Conservation (phyloP, 1,140 invertebrate genomes). For the Drosophila simulans region DNA sequence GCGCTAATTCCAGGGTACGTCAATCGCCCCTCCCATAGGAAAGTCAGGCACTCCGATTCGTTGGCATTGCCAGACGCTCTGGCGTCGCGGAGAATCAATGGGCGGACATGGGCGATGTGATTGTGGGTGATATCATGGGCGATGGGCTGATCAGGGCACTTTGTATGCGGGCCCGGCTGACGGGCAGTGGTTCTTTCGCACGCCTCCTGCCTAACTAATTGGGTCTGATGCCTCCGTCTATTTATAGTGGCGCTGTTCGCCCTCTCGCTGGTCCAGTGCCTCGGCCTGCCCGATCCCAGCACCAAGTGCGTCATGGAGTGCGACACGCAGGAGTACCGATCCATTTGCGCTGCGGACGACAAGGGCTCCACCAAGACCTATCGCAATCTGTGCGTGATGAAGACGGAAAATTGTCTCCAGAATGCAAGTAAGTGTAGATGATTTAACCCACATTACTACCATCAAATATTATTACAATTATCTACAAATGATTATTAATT, state of each 20-base stretch:
- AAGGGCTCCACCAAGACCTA: slow-evolving; percentile 76
- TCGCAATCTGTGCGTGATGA: slow-evolving; percentile 79
- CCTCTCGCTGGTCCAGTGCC: slow-evolving; percentile 65
- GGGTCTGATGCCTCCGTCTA: slow-evolving; percentile 41
- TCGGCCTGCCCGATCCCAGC: slow-evolving; percentile 72
- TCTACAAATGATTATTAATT: not conserved
- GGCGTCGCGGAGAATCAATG: slow-evolving; percentile 66
- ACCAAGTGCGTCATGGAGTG: slow-evolving; percentile 77
- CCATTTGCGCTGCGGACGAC: slow-evolving; percentile 79
- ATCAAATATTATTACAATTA: not conserved
- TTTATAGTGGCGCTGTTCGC: slow-evolving; percentile 75
- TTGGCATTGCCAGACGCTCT: slow-evolving; percentile 53
- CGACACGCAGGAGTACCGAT: slow-evolving; percentile 59
- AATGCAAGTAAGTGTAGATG: slow-evolving; percentile 66
- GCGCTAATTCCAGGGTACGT: slow-evolving; percentile 11
- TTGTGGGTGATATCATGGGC: slow-evolving; percentile 66
- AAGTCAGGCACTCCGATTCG: not conserved
- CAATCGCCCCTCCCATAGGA: slow-evolving; percentile 6
- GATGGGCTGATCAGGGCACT: slow-evolving; percentile 36
- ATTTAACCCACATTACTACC: not conserved
- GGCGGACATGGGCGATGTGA: slow-evolving; percentile 35
- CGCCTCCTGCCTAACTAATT: slow-evolving; percentile 56
- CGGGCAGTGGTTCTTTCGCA: slow-evolving; percentile 27
- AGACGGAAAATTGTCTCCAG: slow-evolving; percentile 81
- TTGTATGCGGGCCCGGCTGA: slow-evolving; percentile 48